Evolutionary conservation across 2,797 vertebrate genomes (phyloP), one percentile per base, ranked within the genome.

Genomic region (Anomalospiza imberbis): DNA sequence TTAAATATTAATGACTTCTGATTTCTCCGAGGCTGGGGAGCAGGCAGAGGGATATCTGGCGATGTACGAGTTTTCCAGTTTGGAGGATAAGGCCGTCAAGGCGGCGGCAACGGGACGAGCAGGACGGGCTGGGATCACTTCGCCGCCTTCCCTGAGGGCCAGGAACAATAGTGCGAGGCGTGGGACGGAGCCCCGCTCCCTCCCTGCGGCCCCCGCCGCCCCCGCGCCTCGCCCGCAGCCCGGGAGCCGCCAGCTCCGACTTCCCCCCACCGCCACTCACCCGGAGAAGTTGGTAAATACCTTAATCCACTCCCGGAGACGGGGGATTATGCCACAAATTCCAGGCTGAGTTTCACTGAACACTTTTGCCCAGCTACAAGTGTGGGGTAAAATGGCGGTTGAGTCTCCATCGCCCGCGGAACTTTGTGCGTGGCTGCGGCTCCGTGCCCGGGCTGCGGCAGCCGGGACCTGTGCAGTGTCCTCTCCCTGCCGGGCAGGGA

Each of bases 1-100:
- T 98, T 96, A 98, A 98, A 97, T 98, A 98, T 98, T 98, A 97
- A 98, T 98, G 96, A 85, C 83, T 89, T 96, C 95, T 97, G 94
- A 91, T 97, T 97, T 97, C 97, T 96, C 93, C 88, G 81, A 94
- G 94, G 93, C 94, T 60, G 87, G 66, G 94, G 94, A 97, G 91
- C 65, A 40, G 78, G 85, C 96, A 91, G 54, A 91, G 93, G 73
- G 85, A 77, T 97, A 95, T 96, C 94, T 95, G 89, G 68, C 40
- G 34, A 60, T 88, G 60, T 70, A 67, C 51, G 89, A 38, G 51
- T 94, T 89, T 88, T 68, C 54, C 44, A 66, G 94, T 84, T 93
- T 86, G 93, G 93, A 88, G 85, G 62, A 65, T 31, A 22, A 89
- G 77, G 90, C 85, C 80, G 55, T 28, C 50, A 32, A 75, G 47